Conservation (phyloP, 1,140 invertebrate species). For the Pogonognathellus flavescens region DNA sequence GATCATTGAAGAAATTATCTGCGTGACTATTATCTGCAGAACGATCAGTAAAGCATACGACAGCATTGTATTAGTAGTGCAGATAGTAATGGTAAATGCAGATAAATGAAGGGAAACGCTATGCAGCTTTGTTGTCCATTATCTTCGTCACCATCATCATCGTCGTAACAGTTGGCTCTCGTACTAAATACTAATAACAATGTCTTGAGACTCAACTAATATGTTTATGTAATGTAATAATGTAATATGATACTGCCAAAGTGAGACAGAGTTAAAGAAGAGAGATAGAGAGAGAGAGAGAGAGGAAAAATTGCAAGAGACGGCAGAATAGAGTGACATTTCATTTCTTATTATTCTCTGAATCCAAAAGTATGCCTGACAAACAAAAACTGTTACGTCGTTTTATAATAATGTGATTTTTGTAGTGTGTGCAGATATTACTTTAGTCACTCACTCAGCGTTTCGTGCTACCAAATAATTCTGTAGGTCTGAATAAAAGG, state of each 20-base stretch:
- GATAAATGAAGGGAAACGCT: neutral
- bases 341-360: neutral
- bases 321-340: neutral
- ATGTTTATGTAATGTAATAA: slow-evolving; percentile 24
- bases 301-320: too few species aligned
- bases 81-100: neutral
- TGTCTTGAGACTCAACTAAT: slow-evolving; percentile 33
- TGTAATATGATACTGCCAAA: neutral
- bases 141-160: slow-evolving; percentile 37
- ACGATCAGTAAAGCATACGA: neutral
- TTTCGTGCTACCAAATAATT: too few species aligned
- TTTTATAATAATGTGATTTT: too few species aligned
- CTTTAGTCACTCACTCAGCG: too few species aligned
- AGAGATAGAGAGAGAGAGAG: too few species aligned
- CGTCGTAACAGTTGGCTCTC: neutral
- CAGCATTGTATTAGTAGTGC: neutral
- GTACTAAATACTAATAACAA: neutral
- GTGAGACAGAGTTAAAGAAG: too few species aligned
- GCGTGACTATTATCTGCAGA: neutral
- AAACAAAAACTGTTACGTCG: neutral
- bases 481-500: too few species aligned
- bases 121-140: neutral
- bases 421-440: too few species aligned
- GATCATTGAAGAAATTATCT: slow-evolving; percentile 42
- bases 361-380: neutral